Base-by-base conservation (phyloP, 2,888 invertebrate genomes). In the Branchipolynoe longqiensis region DNA sequence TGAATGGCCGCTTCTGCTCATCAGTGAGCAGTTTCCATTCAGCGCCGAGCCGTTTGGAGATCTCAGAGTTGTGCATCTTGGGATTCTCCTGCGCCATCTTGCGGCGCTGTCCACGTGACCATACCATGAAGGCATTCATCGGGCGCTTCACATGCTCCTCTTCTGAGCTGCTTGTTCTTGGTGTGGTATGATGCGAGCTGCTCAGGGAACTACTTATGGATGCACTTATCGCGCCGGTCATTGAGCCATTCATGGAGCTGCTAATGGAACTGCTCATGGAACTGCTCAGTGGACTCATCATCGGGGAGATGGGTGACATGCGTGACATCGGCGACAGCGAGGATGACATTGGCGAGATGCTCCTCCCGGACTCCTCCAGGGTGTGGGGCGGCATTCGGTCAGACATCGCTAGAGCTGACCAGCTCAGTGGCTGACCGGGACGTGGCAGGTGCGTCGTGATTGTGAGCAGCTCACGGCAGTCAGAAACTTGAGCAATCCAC, bases 111-210 rank as follows among this genome's bases (percentile, higher is more conserved):
- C 99, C 99, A 12, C 99, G 95, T 58, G 98, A 98, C 99, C 99
- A 99, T 88, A 99, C 99, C 99, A 99, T 99, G 94, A 99, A 99
- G 18, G 99, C 99, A 94, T 99, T 99, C 99, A 99, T 99, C 14
- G 99, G 99, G 90, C 99, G 95, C 94, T 99, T 99, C 25, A 99
- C 98, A 40, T 98, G 98, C 83, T 92, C 96, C 59, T 88, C 78
- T 33, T 78, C 78, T 1, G 73, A 73, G 8, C 33, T 31, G 48
- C 25, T 54, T 25, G 48, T 8, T 14, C 48, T 8, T 48, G 78
- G 78, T 25, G 78, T 28, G 22, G 78, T n/a, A 33, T 69, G 69
- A 38, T 69, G 69, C 12, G 69, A 25, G 25, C 18, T 31, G 12
- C 62, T 28, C 48, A 78, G 41, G 2, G 41, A 48, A 41, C 78